phyloP scores from a whole-genome alignment of 92 coral and sea anemone species.

The Epizoanthus rinbou region DNA sequence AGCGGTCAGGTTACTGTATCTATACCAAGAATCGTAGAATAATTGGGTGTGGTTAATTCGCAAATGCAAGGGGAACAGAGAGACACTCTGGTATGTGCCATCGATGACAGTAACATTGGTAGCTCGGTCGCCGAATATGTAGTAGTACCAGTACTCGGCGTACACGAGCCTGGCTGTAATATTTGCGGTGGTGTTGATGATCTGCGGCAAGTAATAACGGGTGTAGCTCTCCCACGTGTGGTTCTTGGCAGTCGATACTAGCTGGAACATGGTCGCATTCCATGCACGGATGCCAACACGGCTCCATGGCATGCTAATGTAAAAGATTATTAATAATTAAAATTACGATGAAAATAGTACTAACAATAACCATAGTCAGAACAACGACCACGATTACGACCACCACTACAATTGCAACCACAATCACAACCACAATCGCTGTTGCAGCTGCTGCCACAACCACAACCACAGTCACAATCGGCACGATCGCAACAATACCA shows the following conservation, averaged over 20 bases:
- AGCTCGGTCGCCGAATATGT: slow-evolving; percentile 1
- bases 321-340: neutral
- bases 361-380: neutral
- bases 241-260: slow-evolving; percentile 41
- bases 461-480: neutral
- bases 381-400: neutral
- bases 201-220: slow-evolving; percentile 45
- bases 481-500: neutral
- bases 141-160: slow-evolving; percentile 23
- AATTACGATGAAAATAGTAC: neutral
- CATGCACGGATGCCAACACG: slow-evolving; percentile 54
- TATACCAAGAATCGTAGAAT: neutral
- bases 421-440: neutral
- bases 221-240: slow-evolving; percentile 62
- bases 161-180: slow-evolving; percentile 16
- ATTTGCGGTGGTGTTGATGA: slow-evolving; percentile 40
- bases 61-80: slow-evolving; percentile 10
- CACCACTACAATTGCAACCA: neutral
- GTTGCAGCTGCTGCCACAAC: too few relatives aligned
- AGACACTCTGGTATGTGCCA: slow-evolving; percentile 24
- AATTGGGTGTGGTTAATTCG: slow-evolving; percentile 49
- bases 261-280: slow-evolving; percentile 63
- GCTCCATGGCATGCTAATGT: slow-evolving; percentile 66
- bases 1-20: slow-evolving; percentile 47
- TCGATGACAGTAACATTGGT: slow-evolving; percentile 39